Conservation (phyloP, 1,140 invertebrate species). For the Cephus cinctus region DNA sequence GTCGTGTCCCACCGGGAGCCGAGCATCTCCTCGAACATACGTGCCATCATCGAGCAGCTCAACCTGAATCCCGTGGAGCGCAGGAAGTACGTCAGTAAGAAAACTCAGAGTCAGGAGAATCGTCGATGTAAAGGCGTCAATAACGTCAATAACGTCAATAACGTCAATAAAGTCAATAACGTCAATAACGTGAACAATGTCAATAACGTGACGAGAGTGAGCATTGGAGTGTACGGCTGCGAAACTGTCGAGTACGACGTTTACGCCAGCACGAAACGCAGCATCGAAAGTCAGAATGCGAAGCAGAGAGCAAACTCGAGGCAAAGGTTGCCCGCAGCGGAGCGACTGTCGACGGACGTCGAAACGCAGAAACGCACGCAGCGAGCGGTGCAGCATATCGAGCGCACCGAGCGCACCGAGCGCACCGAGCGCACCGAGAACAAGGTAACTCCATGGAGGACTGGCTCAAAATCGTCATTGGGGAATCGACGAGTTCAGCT, state of each 20-base stretch:
- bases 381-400: slow-evolving; percentile 14
- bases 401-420: too few species aligned
- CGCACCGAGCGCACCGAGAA: too few species aligned
- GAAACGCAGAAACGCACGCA: slow-evolving; percentile 16
- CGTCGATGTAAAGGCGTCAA: slow-evolving; percentile 18
- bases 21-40: slow-evolving; percentile 50
- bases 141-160: slow-evolving; percentile 9
- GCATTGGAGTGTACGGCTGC: slow-evolving; percentile 50
- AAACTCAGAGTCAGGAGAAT: slow-evolving; percentile 23
- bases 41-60: slow-evolving; percentile 53
- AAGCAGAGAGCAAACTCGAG: slow-evolving; percentile 22
- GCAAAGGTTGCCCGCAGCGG: slow-evolving; percentile 12
- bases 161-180: slow-evolving; percentile 10
- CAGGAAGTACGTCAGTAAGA: slow-evolving; percentile 34
- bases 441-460: too few species aligned
- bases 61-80: slow-evolving; percentile 48
- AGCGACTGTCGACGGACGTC: slow-evolving; percentile 15
- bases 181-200: slow-evolving; percentile 3
- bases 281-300: slow-evolving; percentile 23
- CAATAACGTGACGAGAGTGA: slow-evolving; percentile 37
- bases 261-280: slow-evolving; percentile 5
- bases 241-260: slow-evolving; percentile 7
- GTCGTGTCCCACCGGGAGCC: slow-evolving; percentile 48
- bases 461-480: too few species aligned
- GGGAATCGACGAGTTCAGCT: too few species aligned